Evolutionary conservation across 2,113 vertebrate species (phyloP).

Genomic region (Psophia crepitans): DNA sequence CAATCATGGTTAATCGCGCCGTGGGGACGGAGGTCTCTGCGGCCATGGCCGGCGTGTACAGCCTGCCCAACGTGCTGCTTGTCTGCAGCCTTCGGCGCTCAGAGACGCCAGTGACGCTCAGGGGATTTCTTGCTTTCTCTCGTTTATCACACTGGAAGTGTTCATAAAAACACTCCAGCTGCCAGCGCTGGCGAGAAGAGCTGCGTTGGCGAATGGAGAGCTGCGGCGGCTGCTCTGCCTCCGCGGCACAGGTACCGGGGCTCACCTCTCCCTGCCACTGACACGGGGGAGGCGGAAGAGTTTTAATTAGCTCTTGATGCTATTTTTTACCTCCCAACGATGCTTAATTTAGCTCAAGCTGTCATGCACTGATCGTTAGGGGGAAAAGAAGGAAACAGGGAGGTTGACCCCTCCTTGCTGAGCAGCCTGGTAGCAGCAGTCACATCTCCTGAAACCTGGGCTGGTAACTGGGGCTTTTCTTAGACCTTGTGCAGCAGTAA

Average conservation of each 20-base stretch:
- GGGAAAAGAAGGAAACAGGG: neutral
- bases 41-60: rapidly evolving
- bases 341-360: constrained; percentile 45
- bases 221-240: neutral
- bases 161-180: neutral
- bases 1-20: rapidly evolving
- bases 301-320: constrained; percentile 46
- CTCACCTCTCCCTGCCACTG: neutral
- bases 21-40: rapidly evolving
- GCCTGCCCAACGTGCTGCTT: rapidly evolving
- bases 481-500: neutral
- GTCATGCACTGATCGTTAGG: neutral
- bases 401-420: neutral
- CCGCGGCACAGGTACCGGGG: neutral
- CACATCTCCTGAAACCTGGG: neutral
- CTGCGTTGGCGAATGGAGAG: neutral
- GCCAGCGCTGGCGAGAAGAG: neutral
- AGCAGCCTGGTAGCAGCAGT: neutral
- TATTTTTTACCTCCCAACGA: neutral
- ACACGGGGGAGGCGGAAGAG: neutral
- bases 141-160: neutral
- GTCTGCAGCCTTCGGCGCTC: neutral
- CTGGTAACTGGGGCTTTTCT: neutral
- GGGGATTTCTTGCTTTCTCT: neutral
- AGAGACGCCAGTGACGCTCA: rapidly evolving